phyloP scores from a whole-genome alignment of 2,888 invertebrate species.

The Formica aserva region DNA sequence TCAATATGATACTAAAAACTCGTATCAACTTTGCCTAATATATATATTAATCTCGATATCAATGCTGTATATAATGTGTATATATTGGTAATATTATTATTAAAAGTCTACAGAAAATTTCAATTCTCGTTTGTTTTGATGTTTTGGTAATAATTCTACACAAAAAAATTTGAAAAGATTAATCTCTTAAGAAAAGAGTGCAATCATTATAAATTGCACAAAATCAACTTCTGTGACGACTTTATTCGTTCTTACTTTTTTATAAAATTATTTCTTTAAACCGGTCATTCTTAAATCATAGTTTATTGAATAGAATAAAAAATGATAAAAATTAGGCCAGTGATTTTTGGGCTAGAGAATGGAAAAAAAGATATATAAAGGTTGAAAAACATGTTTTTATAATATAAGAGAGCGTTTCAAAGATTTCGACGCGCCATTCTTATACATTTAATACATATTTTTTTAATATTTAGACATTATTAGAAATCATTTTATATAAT shows the following conservation, averaged over 20 bases:
- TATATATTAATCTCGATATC: not conserved
- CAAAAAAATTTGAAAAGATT: not conserved
- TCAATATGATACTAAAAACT: conserved; percentile 53
- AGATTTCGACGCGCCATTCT: not conserved
- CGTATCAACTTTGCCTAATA: conserved; percentile 7
- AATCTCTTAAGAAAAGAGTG: not conserved
- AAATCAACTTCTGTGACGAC: not conserved
- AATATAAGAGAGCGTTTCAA: not conserved
- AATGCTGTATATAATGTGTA: not conserved
- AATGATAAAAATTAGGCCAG: not conserved
- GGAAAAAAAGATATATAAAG: not conserved
- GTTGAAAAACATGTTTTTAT: not conserved
- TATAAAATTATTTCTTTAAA: not conserved
- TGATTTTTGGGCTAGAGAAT: not conserved
- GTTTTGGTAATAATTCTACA: not conserved
- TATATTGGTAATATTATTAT: not conserved
- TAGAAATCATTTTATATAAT: not conserved
- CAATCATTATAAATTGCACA: not conserved
- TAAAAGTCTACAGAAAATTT: not conserved
- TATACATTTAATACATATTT: not conserved
- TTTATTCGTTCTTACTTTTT: not conserved
- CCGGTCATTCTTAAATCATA: not conserved
- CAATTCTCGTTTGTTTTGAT: not conserved
- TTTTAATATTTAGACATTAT: not conserved
- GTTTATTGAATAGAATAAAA: not conserved